These are phyloP conservation scores for Psococerastis gibbosa DNA, from an alignment of 2,888 invertebrate genomes.

Conservation along the genomic window DNA sequence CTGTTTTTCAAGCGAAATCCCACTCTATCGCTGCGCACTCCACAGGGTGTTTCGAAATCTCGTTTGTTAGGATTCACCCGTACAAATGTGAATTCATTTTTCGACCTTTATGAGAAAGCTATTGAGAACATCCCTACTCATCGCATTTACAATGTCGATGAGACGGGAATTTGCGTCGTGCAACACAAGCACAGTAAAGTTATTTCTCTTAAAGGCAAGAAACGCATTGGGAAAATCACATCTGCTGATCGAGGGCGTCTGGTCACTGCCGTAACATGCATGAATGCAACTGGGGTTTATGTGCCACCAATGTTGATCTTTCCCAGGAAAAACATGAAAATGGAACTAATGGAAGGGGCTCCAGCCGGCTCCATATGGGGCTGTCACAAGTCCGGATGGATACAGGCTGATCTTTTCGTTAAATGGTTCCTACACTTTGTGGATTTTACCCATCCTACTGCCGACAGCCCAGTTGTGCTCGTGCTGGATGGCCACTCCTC, in stretches of 20 bases:
- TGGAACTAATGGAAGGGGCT: conserved; percentile 20
- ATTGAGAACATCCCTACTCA: conserved; percentile 18
- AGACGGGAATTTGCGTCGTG: conserved; percentile 23
- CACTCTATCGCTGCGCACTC: conserved; percentile 13
- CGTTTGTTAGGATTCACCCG: conserved; percentile 15
- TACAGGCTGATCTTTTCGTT: conserved; percentile 21
- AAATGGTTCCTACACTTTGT: conserved; percentile 22
- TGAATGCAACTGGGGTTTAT: conserved; percentile 21
- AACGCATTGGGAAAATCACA: conserved; percentile 21
- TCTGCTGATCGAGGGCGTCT: conserved; percentile 22
- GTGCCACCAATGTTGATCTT: conserved; percentile 23
- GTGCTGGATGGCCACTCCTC: conserved; percentile 16
- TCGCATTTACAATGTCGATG: conserved; percentile 22
- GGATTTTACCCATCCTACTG: conserved; percentile 17
- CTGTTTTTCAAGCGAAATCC: conserved; percentile 15
- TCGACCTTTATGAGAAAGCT: conserved; percentile 12
- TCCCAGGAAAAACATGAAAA: conserved; percentile 21
- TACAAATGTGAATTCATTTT: conserved; percentile 14
- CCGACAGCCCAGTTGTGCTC: conserved; percentile 18
- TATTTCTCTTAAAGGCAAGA: conserved; percentile 20
- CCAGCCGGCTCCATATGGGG: conserved; percentile 20
- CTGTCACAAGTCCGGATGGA: conserved; percentile 21
- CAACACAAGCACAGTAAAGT: conserved; percentile 20
- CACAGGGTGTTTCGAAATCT: conserved; percentile 13
- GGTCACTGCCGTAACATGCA: conserved; percentile 19